Conservation (phyloP, 2,797 vertebrate genomes). For the Peromyscus melanophrys region DNA sequence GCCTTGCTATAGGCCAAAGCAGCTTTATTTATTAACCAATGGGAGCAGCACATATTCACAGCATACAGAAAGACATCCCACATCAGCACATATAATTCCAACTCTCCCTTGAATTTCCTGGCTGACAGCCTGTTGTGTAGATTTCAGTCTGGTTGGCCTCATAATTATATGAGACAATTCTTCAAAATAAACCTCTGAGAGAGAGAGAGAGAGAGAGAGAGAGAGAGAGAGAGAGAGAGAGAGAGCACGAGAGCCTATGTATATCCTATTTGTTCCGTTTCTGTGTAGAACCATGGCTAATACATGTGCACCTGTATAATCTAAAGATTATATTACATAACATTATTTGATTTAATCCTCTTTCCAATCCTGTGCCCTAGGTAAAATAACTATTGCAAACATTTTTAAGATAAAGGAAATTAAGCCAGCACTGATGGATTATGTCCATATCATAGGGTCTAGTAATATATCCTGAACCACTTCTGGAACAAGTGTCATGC, state of each 20-base stretch:
- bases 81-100: neutral
- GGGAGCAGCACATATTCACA: too few relatives aligned
- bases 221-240: too few relatives aligned
- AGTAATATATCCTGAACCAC: slow-evolving; percentile 16
- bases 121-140: neutral
- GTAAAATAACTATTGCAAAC: slow-evolving; percentile 27
- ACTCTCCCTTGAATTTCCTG: slow-evolving; percentile 20
- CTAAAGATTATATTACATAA: neutral
- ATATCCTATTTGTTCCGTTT: neutral
- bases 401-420: slow-evolving; percentile 57
- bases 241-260: too few relatives aligned
- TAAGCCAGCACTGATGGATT: neutral
- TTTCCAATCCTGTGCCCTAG: neutral
- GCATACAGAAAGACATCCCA: too few relatives aligned
- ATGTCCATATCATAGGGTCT: slow-evolving; percentile 2
- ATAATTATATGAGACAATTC: neutral
- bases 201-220: neutral
- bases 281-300: neutral
- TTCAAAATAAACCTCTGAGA: slow-evolving; percentile 4
- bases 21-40: too few relatives aligned
- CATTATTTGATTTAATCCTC: neutral
- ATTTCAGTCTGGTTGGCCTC: neutral
- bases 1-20: too few relatives aligned
- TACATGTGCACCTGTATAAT: neutral
- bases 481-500: neutral